Evolutionary conservation across 2,888 invertebrate species (phyloP).

Genomic region (Drosophila histrio): DNA sequence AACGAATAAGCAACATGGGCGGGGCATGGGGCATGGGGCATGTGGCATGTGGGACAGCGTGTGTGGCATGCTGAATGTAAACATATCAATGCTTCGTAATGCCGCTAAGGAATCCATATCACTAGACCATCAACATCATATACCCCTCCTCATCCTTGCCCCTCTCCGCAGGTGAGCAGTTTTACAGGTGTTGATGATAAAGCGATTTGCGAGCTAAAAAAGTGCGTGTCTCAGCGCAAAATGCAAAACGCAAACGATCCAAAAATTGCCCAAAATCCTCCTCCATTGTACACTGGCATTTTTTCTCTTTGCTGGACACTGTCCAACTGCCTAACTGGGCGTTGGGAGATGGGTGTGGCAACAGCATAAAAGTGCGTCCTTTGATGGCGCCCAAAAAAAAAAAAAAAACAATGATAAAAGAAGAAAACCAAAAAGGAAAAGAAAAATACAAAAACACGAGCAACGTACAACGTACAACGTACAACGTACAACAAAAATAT

Average conservation of each 20-base stretch:
- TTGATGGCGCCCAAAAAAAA: background rate
- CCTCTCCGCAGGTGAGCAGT: background rate
- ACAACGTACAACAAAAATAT: slow-evolving; percentile 15
- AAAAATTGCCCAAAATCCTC: slow-evolving; percentile 33
- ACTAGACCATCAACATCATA: slow-evolving; percentile 45
- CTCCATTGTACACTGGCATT: slow-evolving; percentile 15
- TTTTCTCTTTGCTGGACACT: background rate
- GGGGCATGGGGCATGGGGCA: background rate
- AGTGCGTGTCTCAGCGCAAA: slow-evolving; percentile 59
- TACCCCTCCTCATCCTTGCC: background rate
- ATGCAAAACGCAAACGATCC: slow-evolving; percentile 12
- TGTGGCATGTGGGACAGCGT: background rate
- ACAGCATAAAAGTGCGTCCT: slow-evolving; percentile 14
- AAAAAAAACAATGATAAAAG: background rate
- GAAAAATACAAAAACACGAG: background rate
- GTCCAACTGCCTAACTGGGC: slow-evolving; percentile 3
- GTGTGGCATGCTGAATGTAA: slow-evolving; percentile 34
- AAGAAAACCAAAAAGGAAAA: background rate
- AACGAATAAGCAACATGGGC: background rate
- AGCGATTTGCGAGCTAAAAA: slow-evolving; percentile 60
- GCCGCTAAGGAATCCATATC: slow-evolving; percentile 50
- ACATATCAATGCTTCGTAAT: slow-evolving; percentile 66
- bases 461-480: too few relatives aligned
- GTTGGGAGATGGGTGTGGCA: slow-evolving; percentile 5
- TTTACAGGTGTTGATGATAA: slow-evolving; percentile 67